Evolutionary conservation across 2,888 invertebrate species (phyloP).

Genomic region (Drosophila emarginata): DNA sequence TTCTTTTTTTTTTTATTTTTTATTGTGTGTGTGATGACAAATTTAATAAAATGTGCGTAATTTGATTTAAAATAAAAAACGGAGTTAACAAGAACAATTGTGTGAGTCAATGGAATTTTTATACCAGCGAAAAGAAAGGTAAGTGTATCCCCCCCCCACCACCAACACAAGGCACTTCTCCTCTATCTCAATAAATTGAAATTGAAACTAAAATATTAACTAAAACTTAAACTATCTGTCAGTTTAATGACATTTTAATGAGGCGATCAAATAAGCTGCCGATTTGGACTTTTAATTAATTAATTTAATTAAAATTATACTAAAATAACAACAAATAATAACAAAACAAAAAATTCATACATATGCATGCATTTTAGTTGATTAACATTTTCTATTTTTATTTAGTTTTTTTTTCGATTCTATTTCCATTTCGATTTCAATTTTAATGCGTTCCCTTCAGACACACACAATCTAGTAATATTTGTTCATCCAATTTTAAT

Average conservation of each 20-base stretch:
- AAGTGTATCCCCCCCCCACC: not conserved
- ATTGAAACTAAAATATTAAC: constrained; percentile 25
- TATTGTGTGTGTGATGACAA: constrained; percentile 13
- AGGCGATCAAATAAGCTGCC: constrained; percentile 59
- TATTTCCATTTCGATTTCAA: not conserved
- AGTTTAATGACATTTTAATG: constrained; percentile 73
- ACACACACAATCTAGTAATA: not conserved
- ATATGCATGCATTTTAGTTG: constrained; percentile 1
- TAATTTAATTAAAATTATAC: constrained; percentile 60
- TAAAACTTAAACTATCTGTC: constrained; percentile 34
- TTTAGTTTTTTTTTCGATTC: too few relatives aligned
- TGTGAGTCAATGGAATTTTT: not conserved
- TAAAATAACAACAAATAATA: not conserved
- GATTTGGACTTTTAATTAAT: constrained; percentile 56
- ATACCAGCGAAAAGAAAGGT: not conserved
- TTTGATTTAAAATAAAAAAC: constrained; percentile 21
- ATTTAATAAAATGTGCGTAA: constrained; percentile 35
- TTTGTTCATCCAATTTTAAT: constrained; percentile 11
- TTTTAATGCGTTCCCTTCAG: not conserved
- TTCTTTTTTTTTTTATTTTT: not conserved
- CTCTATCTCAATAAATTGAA: not conserved
- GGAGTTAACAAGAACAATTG: not conserved
- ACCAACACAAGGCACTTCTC: too few relatives aligned
- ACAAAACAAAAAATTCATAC: constrained; percentile 1
- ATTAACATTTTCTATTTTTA: constrained; percentile 5